Conservation (phyloP, 2,797 vertebrate genomes). For the Sciurus carolinensis region DNA sequence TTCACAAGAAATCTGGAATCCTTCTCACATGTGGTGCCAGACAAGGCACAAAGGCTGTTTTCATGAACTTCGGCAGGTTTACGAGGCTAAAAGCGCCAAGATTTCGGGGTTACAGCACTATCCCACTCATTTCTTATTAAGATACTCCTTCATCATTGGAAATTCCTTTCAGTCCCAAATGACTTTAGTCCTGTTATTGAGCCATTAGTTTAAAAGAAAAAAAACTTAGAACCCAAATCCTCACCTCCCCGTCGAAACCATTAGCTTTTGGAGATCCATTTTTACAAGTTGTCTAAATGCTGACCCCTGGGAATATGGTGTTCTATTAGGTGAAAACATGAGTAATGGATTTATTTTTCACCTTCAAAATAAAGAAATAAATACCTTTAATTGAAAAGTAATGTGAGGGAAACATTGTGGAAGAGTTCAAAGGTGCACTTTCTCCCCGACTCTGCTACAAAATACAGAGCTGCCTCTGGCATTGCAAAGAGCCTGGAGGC, state of each 20-base stretch:
- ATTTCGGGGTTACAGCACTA: slow-evolving; percentile 76
- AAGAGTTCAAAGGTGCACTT: slow-evolving; percentile 51
- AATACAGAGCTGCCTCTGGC: not conserved
- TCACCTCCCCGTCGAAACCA: slow-evolving; percentile 61
- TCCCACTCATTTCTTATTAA: slow-evolving; percentile 81
- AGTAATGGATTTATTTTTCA: slow-evolving; percentile 60
- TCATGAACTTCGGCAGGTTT: slow-evolving; percentile 83
- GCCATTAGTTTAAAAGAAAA: slow-evolving; percentile 82
- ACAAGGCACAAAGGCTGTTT: slow-evolving; percentile 84
- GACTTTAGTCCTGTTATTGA: slow-evolving; percentile 74
- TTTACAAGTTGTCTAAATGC: slow-evolving; percentile 75
- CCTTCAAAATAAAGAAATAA: slow-evolving; percentile 50
- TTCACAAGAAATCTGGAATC: slow-evolving; percentile 85
- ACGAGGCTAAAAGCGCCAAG: slow-evolving; percentile 83
- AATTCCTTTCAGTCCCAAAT: slow-evolving; percentile 82
- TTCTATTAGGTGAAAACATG: slow-evolving; percentile 68
- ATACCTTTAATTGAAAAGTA: slow-evolving; percentile 62
- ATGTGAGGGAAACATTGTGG: slow-evolving; percentile 40
- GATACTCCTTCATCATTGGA: slow-evolving; percentile 78
- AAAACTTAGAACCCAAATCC: slow-evolving; percentile 72
- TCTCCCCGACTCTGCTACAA: not conserved
- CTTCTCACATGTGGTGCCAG: slow-evolving; percentile 79
- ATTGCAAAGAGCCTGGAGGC: not conserved
- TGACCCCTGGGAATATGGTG: not conserved
- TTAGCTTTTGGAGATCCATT: slow-evolving; percentile 76